Base-by-base conservation (phyloP, 1,140 invertebrate genomes). In the Frieseomelitta varia region DNA sequence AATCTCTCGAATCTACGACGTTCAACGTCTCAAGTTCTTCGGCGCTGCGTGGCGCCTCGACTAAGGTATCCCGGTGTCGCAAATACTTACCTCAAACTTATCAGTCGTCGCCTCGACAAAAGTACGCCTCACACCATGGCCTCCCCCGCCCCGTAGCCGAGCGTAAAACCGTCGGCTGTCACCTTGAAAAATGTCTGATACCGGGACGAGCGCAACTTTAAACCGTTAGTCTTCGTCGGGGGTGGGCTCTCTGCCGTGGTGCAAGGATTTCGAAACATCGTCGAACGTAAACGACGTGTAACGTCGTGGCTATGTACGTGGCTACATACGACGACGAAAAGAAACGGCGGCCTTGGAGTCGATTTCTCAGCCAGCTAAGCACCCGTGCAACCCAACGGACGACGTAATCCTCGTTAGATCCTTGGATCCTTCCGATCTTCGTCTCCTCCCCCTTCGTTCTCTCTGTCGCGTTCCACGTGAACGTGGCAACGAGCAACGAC, bases 331-430 rank as follows among this genome's bases (percentile, higher is more conserved):
- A 30, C 72, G 75, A 27, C 55, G 55, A 34, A 76, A 79, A 85
- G 67, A 55, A n/a, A 80, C 63, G 79, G 68, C 30, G 68, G 76
- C 47, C 76, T 24, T 69, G 69, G 72, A 72, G 72, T 78, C 79
- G 69, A 88, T 88, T 86, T 89, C 88, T 86, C 80, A 86, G 85
- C 56, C 65, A 77, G 34, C 72, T 78, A 71, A 88, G 74, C 78
- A 61, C 24, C 73, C 81, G 74, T 86, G 81, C 27, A 84, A 69
- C 81, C 79, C 27, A 76, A 87, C 80, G 83, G 85, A 79, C 81
- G 79, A 58, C 78, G 79, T 89, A 85, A 90, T 89, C 65, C 88
- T 89, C 88, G 88, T 89, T 71, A 85, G 88, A 85, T 89, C 89
- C 89, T 90, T 68, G 88, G 68, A 76, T 67, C 53, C 74, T 24